These are phyloP conservation scores for Cryptus viduatorius DNA, from an alignment of 2,888 invertebrate species.

Conservation along the genomic window DNA sequence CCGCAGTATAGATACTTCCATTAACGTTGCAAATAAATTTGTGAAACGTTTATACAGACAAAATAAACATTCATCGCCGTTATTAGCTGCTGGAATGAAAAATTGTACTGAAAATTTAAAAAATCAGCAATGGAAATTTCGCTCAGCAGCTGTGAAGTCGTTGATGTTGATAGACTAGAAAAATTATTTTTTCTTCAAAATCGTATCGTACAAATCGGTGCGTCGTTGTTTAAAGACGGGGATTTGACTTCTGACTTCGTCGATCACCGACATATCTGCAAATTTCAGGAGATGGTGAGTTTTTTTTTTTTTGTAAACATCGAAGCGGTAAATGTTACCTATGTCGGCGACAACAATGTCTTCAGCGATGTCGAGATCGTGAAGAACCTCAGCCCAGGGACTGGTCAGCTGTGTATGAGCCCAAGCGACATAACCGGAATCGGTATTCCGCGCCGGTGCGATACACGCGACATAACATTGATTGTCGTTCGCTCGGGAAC, in stretches of 20 bases:
- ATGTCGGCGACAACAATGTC: slow-evolving; percentile 91
- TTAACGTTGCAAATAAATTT: slow-evolving; percentile 19
- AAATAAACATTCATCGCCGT: background rate
- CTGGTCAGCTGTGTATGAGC: slow-evolving; percentile 94
- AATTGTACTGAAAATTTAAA: background rate
- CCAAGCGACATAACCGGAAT: slow-evolving; percentile 93
- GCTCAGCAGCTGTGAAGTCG: background rate
- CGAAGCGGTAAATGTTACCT: slow-evolving; percentile 86
- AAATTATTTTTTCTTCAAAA: slow-evolving; percentile 74
- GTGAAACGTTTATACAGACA: background rate
- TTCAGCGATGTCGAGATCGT: slow-evolving; percentile 90
- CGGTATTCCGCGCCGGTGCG: slow-evolving; percentile 92
- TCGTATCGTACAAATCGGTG: slow-evolving; percentile 81
- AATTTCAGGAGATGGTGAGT: slow-evolving; percentile 69
- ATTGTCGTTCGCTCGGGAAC: slow-evolving; percentile 94
- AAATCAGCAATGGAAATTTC: background rate
- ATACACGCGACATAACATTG: slow-evolving; percentile 95
- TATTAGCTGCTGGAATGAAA: background rate
- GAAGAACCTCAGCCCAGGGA: slow-evolving; percentile 93
- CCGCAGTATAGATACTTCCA: background rate
- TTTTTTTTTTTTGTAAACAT: background rate
- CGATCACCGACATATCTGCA: slow-evolving; percentile 90
- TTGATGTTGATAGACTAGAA: background rate
- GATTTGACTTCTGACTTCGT: slow-evolving; percentile 93
- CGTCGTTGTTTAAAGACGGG: slow-evolving; percentile 92